Percentiles rank a stretch among this genome's conserved stretches.
These are phyloP conservation scores for Tachina grossa DNA, from an alignment of 2,888 invertebrate genomes.

Conservation along the genomic window DNA sequence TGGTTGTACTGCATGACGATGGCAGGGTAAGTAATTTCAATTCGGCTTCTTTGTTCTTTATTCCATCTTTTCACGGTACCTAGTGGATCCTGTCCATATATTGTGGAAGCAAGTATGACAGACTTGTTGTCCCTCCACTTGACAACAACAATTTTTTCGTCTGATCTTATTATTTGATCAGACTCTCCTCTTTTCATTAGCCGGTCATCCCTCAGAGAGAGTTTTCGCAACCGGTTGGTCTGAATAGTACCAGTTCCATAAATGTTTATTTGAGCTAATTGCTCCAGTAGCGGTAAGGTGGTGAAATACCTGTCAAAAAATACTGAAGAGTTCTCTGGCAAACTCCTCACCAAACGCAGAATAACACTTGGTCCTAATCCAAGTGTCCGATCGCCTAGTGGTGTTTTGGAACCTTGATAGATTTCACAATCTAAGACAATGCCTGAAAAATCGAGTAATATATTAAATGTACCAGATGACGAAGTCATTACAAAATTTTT, in stretches of 20 bases:
- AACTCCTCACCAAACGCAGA: constrained; percentile 6
- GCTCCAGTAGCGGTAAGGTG: constrained; percentile 50
- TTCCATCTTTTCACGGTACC: too few species aligned
- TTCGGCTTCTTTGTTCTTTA: too few species aligned
- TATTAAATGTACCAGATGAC: constrained; percentile 41
- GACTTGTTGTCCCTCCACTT: too few species aligned
- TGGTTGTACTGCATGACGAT: too few species aligned
- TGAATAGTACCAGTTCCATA: constrained; percentile 22
- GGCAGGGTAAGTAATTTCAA: too few species aligned
- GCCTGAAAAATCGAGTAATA: constrained; percentile 25
- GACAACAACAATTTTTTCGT: too few species aligned
- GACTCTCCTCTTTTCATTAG: too few species aligned
- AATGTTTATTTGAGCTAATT: constrained; percentile 18
- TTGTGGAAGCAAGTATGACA: too few species aligned
- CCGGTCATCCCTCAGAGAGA: constrained; percentile 33
- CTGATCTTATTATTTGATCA: too few species aligned
- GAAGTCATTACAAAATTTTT: constrained; percentile 78
- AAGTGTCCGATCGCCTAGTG: background rate
- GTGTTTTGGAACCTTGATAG: constrained; percentile 71
- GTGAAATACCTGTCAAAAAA: constrained; percentile 61
- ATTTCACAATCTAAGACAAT: constrained; percentile 74
- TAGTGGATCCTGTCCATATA: too few species aligned
- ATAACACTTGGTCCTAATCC: background rate
- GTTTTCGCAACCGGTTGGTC: constrained; percentile 32
- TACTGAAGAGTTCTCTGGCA: background rate